Conservation (phyloP, 2,797 vertebrate genomes). For the Chrysocyon brachyurus region DNA sequence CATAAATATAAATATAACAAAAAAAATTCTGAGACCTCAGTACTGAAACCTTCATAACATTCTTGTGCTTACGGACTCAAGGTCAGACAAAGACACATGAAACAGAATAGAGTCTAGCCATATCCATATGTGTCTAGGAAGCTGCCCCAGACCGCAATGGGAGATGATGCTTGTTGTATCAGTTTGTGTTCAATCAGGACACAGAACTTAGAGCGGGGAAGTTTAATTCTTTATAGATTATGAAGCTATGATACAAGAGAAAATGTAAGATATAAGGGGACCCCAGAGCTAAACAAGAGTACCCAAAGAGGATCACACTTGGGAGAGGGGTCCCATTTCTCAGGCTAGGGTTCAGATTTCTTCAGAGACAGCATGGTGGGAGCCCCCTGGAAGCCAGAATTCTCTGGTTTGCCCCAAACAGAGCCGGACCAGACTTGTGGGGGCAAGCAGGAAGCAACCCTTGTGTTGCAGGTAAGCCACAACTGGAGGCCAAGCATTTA, state of each 20-base stretch:
- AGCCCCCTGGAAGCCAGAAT: background rate
- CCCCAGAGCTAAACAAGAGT: background rate
- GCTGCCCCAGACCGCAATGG: background rate
- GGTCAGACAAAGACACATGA: background rate
- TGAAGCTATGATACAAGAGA: background rate
- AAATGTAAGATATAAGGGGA: background rate
- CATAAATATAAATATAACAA: background rate
- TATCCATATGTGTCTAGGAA: background rate
- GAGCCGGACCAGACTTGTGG: background rate
- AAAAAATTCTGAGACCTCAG: background rate
- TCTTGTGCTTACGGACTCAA: background rate
- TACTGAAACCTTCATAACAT: background rate
- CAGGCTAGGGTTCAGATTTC: background rate
- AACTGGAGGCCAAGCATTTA: background rate
- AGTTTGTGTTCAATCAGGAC: background rate
- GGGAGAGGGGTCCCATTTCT: background rate
- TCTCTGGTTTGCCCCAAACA: background rate
- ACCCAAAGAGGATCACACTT: background rate
- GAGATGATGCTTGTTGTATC: background rate
- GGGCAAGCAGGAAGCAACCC: background rate
- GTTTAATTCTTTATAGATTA: background rate
- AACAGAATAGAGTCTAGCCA: background rate
- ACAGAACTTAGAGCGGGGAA: background rate
- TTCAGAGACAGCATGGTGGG: background rate
- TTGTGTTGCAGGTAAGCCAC: background rate